Evolutionary conservation across 2,888 invertebrate genomes (phyloP), one percentile per base, ranked within the genome.

Genomic region (Drosophila borborema): DNA sequence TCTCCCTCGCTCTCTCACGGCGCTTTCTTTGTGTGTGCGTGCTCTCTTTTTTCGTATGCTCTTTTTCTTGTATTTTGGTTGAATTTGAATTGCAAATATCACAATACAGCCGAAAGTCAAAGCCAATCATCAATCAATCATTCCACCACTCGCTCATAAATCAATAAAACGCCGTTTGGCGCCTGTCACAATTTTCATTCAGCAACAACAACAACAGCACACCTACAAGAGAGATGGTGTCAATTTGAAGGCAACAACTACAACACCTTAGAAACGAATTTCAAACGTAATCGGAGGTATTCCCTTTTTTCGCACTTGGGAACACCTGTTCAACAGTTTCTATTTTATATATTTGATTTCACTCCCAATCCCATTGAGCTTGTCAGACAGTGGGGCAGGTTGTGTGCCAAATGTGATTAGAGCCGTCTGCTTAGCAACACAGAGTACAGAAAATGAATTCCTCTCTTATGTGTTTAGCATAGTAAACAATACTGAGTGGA

Each of bases 41-140:
- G 43, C 46, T 63, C 71, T 64, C 54, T 36, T 31, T 38, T 3
- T 63, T 59, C 41, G 38, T 18, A 18, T 23, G 18, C 54, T 65
- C 53, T 66, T 40, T 51, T 23, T 54, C 12, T 40, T 54, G 53
- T 23, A 55, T 56, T 64, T 59, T 38, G 40, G 28, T 8, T 31
- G 36, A 55, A 75, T 80, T 64, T 71, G 63, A 62, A 20, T 59
- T 64, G 72, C 77, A 71, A 59, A 67, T 76, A 64, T 76, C 66
- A 67, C 58, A 67, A 71, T 72, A 74, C 48, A 74, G 78, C 62
- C 84, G 64, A 84, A 78, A 89, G 73, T 79, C 89, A 85, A 72
- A 84, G 77, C 80, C 82, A 73, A 82, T 89, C 77, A 74, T 82
- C 86, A 85, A 89, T 89, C 87, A 87, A 81, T 68, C 72, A 56